A percentile compares a stretch with the other conserved stretches of the same genome.
These are phyloP conservation scores for Lasioglossum morio DNA, from an alignment of 2,888 invertebrate species.

Conservation along the genomic window DNA sequence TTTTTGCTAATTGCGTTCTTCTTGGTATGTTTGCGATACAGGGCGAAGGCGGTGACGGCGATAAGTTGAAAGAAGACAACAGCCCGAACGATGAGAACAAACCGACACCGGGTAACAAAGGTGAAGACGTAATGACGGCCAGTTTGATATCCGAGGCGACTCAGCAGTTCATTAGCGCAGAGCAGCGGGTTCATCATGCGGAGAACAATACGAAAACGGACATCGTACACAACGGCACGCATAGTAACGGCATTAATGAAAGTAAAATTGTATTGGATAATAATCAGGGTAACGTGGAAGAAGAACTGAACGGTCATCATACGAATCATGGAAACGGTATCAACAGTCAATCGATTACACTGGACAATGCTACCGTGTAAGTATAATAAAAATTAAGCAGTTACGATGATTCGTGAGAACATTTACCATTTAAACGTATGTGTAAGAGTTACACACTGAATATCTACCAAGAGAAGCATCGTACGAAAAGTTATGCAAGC, in stretches of 20 bases:
- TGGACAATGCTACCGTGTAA: constrained; percentile 84
- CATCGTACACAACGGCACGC: constrained; percentile 79
- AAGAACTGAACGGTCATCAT: constrained; percentile 83
- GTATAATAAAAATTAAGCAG: constrained; percentile 73
- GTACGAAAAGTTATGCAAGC: constrained; percentile 27
- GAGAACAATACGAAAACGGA: constrained; percentile 75
- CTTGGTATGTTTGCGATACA: constrained; percentile 40
- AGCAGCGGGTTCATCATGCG: constrained; percentile 79
- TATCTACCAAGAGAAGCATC: constrained; percentile 40
- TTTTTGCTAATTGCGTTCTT: background rate
- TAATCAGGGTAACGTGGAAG: constrained; percentile 79
- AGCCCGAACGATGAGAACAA: constrained; percentile 81
- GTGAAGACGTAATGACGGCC: constrained; percentile 82
- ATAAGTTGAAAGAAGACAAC: constrained; percentile 82
- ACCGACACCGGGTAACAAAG: constrained; percentile 77
- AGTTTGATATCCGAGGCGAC: constrained; percentile 84
- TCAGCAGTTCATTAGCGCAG: constrained; percentile 81
- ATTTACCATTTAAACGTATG: constrained; percentile 45
- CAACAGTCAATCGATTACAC: constrained; percentile 81
- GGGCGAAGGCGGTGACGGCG: constrained; percentile 81
- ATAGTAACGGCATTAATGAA: constrained; percentile 81
- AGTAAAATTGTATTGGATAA: constrained; percentile 80
- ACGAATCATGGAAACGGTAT: constrained; percentile 83
- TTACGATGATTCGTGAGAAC: constrained; percentile 53
- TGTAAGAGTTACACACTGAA: constrained; percentile 45